Conservation (phyloP, 2,797 vertebrate species). For the Anniella stebbinsi region DNA sequence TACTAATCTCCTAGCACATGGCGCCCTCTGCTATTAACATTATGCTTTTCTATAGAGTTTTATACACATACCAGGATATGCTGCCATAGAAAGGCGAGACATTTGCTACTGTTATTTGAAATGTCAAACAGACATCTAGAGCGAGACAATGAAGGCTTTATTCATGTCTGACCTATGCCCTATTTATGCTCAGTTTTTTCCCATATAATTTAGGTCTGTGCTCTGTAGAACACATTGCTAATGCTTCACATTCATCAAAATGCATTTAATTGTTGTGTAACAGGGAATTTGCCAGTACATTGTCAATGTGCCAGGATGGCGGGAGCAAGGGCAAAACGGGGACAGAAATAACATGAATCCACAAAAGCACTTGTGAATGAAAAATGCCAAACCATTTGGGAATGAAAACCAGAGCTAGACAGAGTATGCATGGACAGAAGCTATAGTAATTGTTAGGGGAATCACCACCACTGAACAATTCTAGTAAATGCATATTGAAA, state of each 20-base stretch:
- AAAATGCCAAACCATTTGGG: slow-evolving; percentile 48
- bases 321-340: slow-evolving; percentile 41
- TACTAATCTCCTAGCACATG: neutral
- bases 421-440: slow-evolving; percentile 42
- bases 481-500: slow-evolving; percentile 26
- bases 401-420: slow-evolving; percentile 32
- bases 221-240: slow-evolving; percentile 64
- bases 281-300: slow-evolving; percentile 58
- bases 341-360: slow-evolving; percentile 19
- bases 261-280: slow-evolving; percentile 72
- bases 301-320: slow-evolving; percentile 65
- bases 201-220: slow-evolving; percentile 58
- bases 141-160: slow-evolving; percentile 66
- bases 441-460: slow-evolving; percentile 35
- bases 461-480: slow-evolving; percentile 42
- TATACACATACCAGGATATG: slow-evolving; percentile 23
- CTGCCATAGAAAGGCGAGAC: slow-evolving; percentile 36
- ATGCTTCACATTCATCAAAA: slow-evolving; percentile 72
- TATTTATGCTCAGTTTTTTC: slow-evolving; percentile 58
- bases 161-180: slow-evolving; percentile 63
- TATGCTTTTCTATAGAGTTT: neutral
- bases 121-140: slow-evolving; percentile 46
- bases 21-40: slow-evolving; percentile 1
- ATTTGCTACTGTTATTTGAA: slow-evolving; percentile 63
- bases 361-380: slow-evolving; percentile 49